A percentile compares a stretch with the other conserved stretches of the same genome.
Conservation (phyloP, 2,113 vertebrate species). For the Pluvialis apricaria region DNA sequence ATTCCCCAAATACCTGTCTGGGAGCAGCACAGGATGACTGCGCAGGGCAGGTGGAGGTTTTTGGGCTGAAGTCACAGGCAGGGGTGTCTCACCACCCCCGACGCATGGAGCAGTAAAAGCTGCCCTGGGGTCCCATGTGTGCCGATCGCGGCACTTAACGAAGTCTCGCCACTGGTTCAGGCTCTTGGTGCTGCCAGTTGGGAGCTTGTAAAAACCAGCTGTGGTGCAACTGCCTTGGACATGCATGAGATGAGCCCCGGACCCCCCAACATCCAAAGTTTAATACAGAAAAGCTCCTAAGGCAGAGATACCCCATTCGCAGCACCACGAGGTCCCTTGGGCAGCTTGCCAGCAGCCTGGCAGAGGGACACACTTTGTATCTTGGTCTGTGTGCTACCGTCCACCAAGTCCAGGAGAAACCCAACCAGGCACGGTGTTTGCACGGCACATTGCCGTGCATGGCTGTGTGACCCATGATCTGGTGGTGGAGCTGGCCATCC, state of each 20-base stretch:
- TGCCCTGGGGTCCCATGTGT: not conserved
- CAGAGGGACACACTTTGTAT: rapidly evolving
- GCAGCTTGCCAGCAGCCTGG: not conserved
- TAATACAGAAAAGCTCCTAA: not conserved
- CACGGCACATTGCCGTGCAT: rapidly evolving
- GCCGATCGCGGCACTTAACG: rapidly evolving
- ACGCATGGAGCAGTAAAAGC: not conserved
- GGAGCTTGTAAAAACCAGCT: not conserved
- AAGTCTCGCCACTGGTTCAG: not conserved
- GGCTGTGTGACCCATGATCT: rapidly evolving
- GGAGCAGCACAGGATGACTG: not conserved
- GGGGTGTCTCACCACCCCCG: rapidly evolving
- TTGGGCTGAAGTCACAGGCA: not conserved
- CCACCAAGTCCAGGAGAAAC: not conserved
- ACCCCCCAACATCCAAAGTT: not conserved
- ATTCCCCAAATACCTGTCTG: not conserved
- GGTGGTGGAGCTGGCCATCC: not conserved
- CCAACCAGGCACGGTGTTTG: not conserved
- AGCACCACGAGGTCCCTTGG: rapidly evolving
- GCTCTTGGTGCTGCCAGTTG: rapidly evolving
- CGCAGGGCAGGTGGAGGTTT: not conserved
- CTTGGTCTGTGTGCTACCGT: rapidly evolving
- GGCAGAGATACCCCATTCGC: not conserved
- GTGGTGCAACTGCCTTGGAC: not conserved
- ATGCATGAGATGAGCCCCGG: rapidly evolving